phyloP scores from a whole-genome alignment of 2,888 invertebrate species.

The Tanytarsus gracilentus region DNA sequence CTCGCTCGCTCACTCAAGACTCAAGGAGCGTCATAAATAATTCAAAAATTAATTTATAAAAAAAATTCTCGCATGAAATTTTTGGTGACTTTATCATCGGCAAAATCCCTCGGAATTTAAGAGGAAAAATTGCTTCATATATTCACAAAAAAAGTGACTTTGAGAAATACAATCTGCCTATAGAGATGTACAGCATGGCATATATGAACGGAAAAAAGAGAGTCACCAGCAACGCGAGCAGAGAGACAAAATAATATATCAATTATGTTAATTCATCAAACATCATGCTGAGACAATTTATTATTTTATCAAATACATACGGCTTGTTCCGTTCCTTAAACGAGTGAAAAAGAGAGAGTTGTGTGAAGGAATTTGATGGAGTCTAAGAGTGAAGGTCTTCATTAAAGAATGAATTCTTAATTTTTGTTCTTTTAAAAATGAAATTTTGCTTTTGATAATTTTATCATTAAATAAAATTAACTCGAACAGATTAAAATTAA shows the following conservation, averaged over 20 bases:
- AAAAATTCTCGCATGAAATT: constrained; percentile 10
- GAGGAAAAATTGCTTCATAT: neutral
- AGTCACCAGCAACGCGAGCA: neutral
- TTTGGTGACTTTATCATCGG: too few species aligned
- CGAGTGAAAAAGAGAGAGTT: too few species aligned
- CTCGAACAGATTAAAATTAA: neutral
- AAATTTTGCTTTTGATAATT: too few species aligned
- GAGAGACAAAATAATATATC: constrained; percentile 20
- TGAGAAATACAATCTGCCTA: neutral
- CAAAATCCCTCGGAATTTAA: neutral
- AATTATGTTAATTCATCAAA: constrained; percentile 29
- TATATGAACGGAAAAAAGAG: too few species aligned
- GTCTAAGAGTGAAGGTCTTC: too few species aligned
- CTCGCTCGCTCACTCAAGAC: too few species aligned
- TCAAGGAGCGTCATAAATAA: constrained; percentile 10
- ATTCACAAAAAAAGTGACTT: neutral
- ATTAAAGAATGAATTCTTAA: too few species aligned
- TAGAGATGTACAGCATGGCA: too few species aligned
- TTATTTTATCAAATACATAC: constrained; percentile 9
- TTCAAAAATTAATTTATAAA: constrained; percentile 12
- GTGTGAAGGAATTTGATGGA: too few species aligned
- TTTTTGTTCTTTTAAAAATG: too few species aligned
- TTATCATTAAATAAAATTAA: too few species aligned
- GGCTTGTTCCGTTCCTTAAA: constrained; percentile 2
- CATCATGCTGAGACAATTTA: constrained; percentile 27